Evolutionary conservation across 2,888 invertebrate genomes (phyloP).

Genomic region (Vanessa cardui): DNA sequence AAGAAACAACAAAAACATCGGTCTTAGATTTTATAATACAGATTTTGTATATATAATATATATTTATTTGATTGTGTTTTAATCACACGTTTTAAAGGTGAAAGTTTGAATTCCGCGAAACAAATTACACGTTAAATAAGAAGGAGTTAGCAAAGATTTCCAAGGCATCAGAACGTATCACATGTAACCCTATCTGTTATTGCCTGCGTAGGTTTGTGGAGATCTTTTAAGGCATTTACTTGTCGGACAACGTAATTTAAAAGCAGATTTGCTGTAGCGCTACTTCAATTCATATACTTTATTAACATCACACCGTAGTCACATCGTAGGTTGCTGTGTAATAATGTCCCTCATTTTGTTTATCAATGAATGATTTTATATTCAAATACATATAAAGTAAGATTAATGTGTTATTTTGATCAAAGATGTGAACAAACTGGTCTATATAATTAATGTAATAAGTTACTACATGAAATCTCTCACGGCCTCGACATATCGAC

Average conservation of each 20-base stretch:
- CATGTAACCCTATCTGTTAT: slow-evolving; percentile 34
- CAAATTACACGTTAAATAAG: background rate
- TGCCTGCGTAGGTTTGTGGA: slow-evolving; percentile 36
- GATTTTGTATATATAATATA: too few relatives aligned
- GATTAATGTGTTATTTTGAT: background rate
- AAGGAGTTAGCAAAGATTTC: slow-evolving; percentile 1
- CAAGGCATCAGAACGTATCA: slow-evolving; percentile 5
- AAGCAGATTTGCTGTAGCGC: slow-evolving; percentile 36
- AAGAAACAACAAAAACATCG: too few relatives aligned
- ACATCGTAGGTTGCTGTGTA: slow-evolving; percentile 20
- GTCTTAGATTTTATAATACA: too few relatives aligned
- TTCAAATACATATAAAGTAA: background rate
- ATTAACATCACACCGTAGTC: slow-evolving; percentile 14
- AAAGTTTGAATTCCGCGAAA: background rate
- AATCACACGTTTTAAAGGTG: background rate
- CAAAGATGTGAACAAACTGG: background rate
- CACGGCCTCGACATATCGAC: too few relatives aligned
- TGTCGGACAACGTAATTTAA: slow-evolving; percentile 39
- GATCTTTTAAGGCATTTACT: slow-evolving; percentile 37
- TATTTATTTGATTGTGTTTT: too few relatives aligned
- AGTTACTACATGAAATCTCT: too few relatives aligned
- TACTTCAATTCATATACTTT: slow-evolving; percentile 1
- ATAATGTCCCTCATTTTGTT: slow-evolving; percentile 19
- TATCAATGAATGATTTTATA: slow-evolving; percentile 2
- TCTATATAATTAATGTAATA: too few relatives aligned